These are phyloP conservation scores for Anastrepha ludens DNA, from an alignment of 1,140 invertebrate species.

Conservation along the genomic window DNA sequence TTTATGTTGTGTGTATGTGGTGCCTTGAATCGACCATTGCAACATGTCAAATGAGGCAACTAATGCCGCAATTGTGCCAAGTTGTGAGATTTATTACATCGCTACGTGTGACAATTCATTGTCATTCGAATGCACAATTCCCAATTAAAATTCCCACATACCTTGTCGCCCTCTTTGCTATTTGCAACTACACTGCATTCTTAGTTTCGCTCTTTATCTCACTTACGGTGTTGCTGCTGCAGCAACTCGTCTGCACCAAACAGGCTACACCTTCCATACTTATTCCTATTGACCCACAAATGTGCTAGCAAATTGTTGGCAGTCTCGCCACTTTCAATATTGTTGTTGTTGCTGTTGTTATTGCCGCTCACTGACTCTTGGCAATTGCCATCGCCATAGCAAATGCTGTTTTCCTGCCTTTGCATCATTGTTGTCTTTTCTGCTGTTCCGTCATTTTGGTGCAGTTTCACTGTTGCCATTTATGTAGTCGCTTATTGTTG, in stretches of 20 bases:
- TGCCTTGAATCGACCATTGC: neutral
- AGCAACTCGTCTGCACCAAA: neutral
- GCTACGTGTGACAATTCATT: constrained; percentile 36
- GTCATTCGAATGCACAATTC: constrained; percentile 15
- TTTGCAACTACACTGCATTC: neutral
- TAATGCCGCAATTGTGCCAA: constrained; percentile 36
- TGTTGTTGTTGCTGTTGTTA: neutral
- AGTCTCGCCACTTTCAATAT: neutral
- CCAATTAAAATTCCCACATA: constrained; percentile 23
- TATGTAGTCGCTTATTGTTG: neutral
- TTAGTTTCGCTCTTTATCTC: neutral
- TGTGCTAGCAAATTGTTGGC: neutral
- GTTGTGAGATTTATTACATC: constrained; percentile 26
- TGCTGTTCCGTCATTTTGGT: neutral
- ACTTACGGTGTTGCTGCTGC: neutral
- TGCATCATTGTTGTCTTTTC: neutral
- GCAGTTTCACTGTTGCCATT: neutral
- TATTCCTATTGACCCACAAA: neutral
- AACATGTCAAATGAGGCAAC: constrained; percentile 1
- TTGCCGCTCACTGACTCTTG: neutral
- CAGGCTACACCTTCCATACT: neutral
- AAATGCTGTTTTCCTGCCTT: neutral
- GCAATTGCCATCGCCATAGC: neutral
- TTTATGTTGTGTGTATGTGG: neutral
- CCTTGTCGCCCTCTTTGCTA: neutral